phyloP scores from a whole-genome alignment of 1,140 invertebrate genomes.

The Brachionus koreanus region DNA sequence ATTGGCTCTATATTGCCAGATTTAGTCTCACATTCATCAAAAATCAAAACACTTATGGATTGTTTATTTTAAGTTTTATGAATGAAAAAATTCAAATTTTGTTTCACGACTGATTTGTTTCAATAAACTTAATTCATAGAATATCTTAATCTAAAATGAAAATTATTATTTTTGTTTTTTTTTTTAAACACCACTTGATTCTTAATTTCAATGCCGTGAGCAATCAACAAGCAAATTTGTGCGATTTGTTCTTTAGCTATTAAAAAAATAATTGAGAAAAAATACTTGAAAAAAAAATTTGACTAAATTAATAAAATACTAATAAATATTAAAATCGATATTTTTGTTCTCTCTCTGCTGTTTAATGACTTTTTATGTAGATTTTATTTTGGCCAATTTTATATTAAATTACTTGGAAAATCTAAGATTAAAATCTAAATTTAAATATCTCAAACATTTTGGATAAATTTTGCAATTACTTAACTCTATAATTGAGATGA shows the following conservation, averaged over 20 bases:
- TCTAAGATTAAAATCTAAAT: background rate
- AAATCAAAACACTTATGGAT: background rate
- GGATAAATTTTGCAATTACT: background rate
- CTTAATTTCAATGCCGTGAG: conserved; percentile 35
- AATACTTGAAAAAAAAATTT: conserved; percentile 1
- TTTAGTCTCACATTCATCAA: background rate
- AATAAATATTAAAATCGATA: background rate
- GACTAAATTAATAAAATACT: conserved; percentile 34
- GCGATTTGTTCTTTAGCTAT: background rate
- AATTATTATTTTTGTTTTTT: conserved; percentile 10
- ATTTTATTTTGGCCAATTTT: background rate
- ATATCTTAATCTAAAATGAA: conserved; percentile 19
- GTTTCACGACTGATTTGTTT: background rate
- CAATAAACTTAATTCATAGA: background rate
- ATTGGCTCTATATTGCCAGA: background rate
- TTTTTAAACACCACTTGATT: conserved; percentile 41
- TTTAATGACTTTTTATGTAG: background rate
- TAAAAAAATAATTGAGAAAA: conserved; percentile 34
- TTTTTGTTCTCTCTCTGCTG: background rate
- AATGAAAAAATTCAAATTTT: background rate
- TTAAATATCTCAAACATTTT: background rate
- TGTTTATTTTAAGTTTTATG: conserved; percentile 13
- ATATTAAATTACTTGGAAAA: background rate
- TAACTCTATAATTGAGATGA: background rate
- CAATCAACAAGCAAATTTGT: background rate